phyloP scores from a whole-genome alignment of 2,888 invertebrate species.

The Sericinus montela region DNA sequence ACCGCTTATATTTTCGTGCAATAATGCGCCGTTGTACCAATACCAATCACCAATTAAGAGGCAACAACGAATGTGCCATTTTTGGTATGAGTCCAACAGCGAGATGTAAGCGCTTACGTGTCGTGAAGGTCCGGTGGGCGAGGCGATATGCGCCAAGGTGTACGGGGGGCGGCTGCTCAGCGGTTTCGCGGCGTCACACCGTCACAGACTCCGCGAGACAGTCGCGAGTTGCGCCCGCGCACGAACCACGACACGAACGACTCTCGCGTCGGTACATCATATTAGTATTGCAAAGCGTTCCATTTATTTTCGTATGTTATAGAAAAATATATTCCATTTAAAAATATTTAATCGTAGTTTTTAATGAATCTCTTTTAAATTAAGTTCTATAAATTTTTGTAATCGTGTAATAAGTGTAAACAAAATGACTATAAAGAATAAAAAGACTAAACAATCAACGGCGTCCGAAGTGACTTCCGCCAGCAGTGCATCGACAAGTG shows the following conservation, averaged over 20 bases:
- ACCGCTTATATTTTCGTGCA: no score
- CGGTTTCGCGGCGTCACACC: constrained; percentile 26
- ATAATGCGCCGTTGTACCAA: not conserved
- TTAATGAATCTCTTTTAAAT: constrained; percentile 53
- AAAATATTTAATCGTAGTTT: constrained; percentile 55
- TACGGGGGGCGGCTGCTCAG: constrained; percentile 36
- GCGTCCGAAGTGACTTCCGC: constrained; percentile 61
- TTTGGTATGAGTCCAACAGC: constrained; percentile 68
- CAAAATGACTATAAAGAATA: constrained; percentile 78
- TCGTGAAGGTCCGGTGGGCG: constrained; percentile 68
- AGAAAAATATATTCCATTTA: constrained; percentile 31
- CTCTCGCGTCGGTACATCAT: constrained; percentile 62
- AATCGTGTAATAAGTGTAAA: constrained; percentile 31
- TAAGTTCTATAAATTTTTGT: constrained; percentile 32
- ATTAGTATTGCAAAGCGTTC: constrained; percentile 63
- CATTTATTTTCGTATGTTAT: constrained; percentile 57
- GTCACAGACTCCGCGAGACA: constrained; percentile 66
- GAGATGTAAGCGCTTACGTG: constrained; percentile 75
- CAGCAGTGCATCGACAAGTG: constrained; percentile 67
- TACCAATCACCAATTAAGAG: constrained; percentile 5
- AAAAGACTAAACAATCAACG: constrained; percentile 75
- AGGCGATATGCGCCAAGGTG: constrained; percentile 41
- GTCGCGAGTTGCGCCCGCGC: constrained; percentile 71
- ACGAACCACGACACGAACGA: constrained; percentile 66
- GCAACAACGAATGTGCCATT: constrained; percentile 44